Base-by-base conservation (phyloP, 2,888 invertebrate genomes). In the Teleogryllus oceanicus region DNA sequence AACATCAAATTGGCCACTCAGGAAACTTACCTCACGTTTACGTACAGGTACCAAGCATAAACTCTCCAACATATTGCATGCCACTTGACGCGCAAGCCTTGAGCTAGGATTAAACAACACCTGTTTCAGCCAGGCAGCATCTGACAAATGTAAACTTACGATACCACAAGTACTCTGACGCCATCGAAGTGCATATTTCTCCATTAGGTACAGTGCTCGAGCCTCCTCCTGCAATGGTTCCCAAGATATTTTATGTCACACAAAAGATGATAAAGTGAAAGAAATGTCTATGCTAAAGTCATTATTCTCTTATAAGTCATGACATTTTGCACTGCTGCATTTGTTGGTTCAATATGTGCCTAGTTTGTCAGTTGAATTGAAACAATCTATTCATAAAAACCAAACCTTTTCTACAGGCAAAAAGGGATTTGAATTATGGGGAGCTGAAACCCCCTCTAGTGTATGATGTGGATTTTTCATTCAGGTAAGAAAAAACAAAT, bases 51-150 rank as follows among this genome's bases (percentile, higher is more conserved):
- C 91, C 83, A 90, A 91, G 84, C 96, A 95, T 76, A 97, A 90
- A 2, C 94, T 93, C 86, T 95, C 94, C 24, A 97, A 91, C 88
- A 97, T 93, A 85, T 94, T 94, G 84, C 97, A 97, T 13, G 96
- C 95, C 62, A 96, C 93, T 87, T 96, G 94, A 49, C 98, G 91
- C 0, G 96, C 96, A 82, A 96, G 91, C 78, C 96, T 91, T 0
- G 97, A 97, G 85, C 96, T 95, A 0, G 95, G 93, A 88, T 96
- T 96, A 87, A 98, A 98, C 84, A 98, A 90, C 11, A 97, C 94
- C n/a, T 94, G 94, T 83, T 95, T 94, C 81, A 98, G 89, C 98
- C 98, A 98, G 0, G 94, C 92, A 75, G 92, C 91, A 83, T 92
- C 92, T 76, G 91, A 90, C 24, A 94, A 87, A 49, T 90, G 89